phyloP scores from a whole-genome alignment of 2,113 vertebrate species.

The Cranoglanis bouderius region DNA sequence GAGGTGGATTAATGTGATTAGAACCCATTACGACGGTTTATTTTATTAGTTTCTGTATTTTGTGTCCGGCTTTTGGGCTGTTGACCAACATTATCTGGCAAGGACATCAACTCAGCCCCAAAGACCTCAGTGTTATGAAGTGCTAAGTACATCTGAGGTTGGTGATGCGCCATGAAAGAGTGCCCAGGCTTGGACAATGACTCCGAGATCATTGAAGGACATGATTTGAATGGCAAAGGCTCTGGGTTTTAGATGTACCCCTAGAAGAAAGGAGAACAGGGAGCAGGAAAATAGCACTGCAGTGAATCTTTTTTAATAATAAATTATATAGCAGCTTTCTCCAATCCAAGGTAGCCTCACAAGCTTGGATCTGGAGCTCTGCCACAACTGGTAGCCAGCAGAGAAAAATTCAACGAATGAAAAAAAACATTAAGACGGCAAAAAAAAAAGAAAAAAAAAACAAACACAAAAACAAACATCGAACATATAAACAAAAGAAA shows the following conservation, averaged over 20 bases:
- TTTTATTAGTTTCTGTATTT: constrained; percentile 33
- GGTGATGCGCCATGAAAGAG: constrained; percentile 36
- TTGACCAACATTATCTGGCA: constrained; percentile 42
- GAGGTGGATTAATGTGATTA: constrained; percentile 40
- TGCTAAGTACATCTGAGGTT: constrained; percentile 13
- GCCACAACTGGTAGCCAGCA: background rate
- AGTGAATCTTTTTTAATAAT: background rate
- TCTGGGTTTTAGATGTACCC: constrained; percentile 1
- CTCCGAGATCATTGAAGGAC: constrained; percentile 3
- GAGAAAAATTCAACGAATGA: background rate
- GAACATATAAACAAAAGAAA: background rate
- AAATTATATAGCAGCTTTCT: background rate
- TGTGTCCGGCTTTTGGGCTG: constrained; percentile 22
- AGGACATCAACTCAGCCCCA: constrained; percentile 23
- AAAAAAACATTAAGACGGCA: background rate
- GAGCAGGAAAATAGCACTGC: background rate
- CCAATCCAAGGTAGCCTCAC: background rate
- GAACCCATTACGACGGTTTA: constrained; percentile 43
- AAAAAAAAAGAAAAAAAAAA: background rate
- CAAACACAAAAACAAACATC: background rate
- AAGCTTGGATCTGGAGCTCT: background rate
- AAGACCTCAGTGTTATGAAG: constrained; percentile 32
- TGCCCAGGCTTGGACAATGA: constrained; percentile 39
- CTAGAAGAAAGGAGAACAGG: background rate
- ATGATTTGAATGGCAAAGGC: constrained; percentile 27